Evolutionary conservation across 2,113 vertebrate genomes (phyloP).

Genomic region (Anthoscopus minutus): DNA sequence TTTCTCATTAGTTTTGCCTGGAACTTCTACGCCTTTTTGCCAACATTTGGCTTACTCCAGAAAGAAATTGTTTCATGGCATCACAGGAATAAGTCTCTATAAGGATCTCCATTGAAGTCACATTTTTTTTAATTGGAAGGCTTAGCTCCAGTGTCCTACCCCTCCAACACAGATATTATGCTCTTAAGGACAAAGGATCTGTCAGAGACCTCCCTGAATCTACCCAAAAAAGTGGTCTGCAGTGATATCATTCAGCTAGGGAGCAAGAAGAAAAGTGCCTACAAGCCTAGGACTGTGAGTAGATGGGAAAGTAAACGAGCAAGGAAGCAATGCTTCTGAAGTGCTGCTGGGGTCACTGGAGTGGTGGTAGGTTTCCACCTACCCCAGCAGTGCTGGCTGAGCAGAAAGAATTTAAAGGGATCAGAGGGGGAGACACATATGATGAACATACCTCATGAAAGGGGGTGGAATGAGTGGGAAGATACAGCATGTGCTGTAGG

Average conservation of each 20-base stretch:
- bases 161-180: background rate
- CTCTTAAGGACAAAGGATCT: background rate
- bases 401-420: background rate
- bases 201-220: background rate
- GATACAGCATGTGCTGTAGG: background rate
- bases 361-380: background rate
- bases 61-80: background rate
- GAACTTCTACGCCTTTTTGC: background rate
- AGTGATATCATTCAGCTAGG: background rate
- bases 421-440: background rate
- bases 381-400: background rate
- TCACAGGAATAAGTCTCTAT: background rate
- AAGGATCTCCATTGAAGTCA: background rate
- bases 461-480: slow-evolving; percentile 31
- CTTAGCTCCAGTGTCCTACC: background rate
- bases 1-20: background rate
- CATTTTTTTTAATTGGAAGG: background rate
- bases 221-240: background rate
- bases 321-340: background rate
- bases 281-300: background rate
- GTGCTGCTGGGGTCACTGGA: background rate
- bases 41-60: background rate
- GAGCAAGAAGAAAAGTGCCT: background rate
- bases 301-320: background rate
- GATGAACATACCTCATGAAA: slow-evolving; percentile 3